A percentile compares a stretch with the other conserved stretches of the same genome.
phyloP scores from a whole-genome alignment of 2,888 invertebrate species.

The Rotaria sp. region DNA sequence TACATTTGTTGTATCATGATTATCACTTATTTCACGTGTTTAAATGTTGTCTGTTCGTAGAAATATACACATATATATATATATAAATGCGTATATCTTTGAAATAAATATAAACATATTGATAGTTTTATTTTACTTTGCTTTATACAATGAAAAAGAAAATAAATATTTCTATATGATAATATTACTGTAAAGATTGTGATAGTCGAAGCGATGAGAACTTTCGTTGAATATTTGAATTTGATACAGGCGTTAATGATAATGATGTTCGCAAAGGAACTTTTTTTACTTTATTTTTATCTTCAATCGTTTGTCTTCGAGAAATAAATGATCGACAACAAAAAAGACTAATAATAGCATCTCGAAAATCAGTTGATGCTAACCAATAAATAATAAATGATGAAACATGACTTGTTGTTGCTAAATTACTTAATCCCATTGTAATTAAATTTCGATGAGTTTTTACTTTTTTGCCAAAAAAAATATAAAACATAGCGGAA shows the following conservation, averaged over 20 bases:
- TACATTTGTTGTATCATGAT: not conserved
- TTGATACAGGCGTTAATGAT: not conserved
- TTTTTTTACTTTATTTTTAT: not conserved
- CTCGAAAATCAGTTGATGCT: not conserved
- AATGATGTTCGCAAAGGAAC: not conserved
- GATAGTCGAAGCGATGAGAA: not conserved
- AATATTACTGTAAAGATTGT: not conserved
- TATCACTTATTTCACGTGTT: not conserved
- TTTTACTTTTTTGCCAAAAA: not conserved
- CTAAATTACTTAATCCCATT: not conserved
- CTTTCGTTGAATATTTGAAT: too few species aligned
- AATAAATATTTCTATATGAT: too few species aligned
- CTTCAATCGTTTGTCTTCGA: not conserved
- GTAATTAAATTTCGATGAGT: not conserved
- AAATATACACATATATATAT: too few species aligned
- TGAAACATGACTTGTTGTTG: slow-evolving; percentile 17
- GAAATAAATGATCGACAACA: not conserved
- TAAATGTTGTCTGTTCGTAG: not conserved
- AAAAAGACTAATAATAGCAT: not conserved
- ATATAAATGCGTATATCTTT: too few species aligned
- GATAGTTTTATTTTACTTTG: too few species aligned
- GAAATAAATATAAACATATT: too few species aligned
- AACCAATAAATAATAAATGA: slow-evolving; percentile 4
- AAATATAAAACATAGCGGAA: not conserved
- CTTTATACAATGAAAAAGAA: too few species aligned